Evolutionary conservation across 2,113 vertebrate genomes (phyloP).

Genomic region (Semicossyphus pulcher): DNA sequence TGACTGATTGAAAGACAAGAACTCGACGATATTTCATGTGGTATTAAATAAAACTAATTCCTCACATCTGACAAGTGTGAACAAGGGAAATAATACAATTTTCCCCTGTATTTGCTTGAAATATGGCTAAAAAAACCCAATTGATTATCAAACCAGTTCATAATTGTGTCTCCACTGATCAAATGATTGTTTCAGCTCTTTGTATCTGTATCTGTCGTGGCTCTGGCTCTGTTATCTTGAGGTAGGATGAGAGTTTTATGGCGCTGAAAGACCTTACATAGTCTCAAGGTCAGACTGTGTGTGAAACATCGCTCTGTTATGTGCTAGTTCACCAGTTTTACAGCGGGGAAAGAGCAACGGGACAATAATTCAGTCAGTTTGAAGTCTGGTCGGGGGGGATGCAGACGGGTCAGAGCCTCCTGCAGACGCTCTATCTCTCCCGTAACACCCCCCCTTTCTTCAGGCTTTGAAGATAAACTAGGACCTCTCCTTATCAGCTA

Average conservation of each 20-base stretch:
- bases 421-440: constrained; percentile 37
- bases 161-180: too few relatives aligned
- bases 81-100: too few relatives aligned
- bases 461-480: constrained; percentile 67
- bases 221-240: neutral
- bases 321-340: constrained; percentile 39
- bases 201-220: neutral
- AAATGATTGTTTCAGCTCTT: too few relatives aligned
- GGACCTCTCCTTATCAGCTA: constrained; percentile 57
- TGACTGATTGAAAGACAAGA: too few relatives aligned
- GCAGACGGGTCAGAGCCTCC: constrained; percentile 62
- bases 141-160: too few relatives aligned
- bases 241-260: neutral
- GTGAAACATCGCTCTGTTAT: constrained; percentile 37
- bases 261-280: constrained; percentile 17
- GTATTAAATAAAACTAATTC: too few relatives aligned
- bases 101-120: too few relatives aligned
- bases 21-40: too few relatives aligned
- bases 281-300: constrained; percentile 47
- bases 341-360: constrained; percentile 22
- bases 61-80: too few relatives aligned
- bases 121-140: too few relatives aligned
- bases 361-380: constrained; percentile 45
- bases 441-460: neutral
- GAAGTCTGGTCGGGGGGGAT: constrained; percentile 26